A percentile compares a stretch with the other conserved stretches of the same genome.
phyloP scores from a whole-genome alignment of 2,888 invertebrate genomes.

The Ophion ellenae region DNA sequence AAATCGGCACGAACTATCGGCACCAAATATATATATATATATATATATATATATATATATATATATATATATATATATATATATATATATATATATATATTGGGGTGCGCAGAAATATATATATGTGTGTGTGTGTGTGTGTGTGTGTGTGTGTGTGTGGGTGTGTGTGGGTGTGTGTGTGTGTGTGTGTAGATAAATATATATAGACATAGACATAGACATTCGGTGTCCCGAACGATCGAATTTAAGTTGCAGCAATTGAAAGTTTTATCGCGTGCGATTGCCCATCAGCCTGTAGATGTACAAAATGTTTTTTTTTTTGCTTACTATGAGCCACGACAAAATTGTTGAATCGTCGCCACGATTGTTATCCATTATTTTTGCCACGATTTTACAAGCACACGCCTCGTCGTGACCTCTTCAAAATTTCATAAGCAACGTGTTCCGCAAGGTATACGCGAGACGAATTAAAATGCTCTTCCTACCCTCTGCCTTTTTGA shows the following conservation, averaged over 20 bases:
- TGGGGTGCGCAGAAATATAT: too few species aligned
- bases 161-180: too few species aligned
- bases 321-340: neutral
- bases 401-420: slow-evolving; percentile 20
- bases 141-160: too few species aligned
- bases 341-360: slow-evolving; percentile 32
- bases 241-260: slow-evolving; percentile 51
- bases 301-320: neutral
- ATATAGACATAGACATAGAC: neutral
- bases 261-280: slow-evolving; percentile 55
- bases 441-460: slow-evolving; percentile 13
- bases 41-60: too few species aligned
- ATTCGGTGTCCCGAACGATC: neutral
- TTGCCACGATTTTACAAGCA: slow-evolving; percentile 30
- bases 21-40: neutral
- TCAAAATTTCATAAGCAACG: slow-evolving; percentile 52
- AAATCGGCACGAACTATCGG: too few species aligned
- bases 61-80: too few species aligned
- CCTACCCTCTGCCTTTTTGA: slow-evolving; percentile 25
- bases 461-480: slow-evolving; percentile 51
- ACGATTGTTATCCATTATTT: slow-evolving; percentile 40
- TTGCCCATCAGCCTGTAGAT: slow-evolving; percentile 2
- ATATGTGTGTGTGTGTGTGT: too few species aligned
- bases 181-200: too few species aligned
- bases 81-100: too few species aligned